Percentiles rank a stretch among this genome's conserved stretches.
phyloP scores from a whole-genome alignment of 2,113 vertebrate species.

The Hiodon alosoides region DNA sequence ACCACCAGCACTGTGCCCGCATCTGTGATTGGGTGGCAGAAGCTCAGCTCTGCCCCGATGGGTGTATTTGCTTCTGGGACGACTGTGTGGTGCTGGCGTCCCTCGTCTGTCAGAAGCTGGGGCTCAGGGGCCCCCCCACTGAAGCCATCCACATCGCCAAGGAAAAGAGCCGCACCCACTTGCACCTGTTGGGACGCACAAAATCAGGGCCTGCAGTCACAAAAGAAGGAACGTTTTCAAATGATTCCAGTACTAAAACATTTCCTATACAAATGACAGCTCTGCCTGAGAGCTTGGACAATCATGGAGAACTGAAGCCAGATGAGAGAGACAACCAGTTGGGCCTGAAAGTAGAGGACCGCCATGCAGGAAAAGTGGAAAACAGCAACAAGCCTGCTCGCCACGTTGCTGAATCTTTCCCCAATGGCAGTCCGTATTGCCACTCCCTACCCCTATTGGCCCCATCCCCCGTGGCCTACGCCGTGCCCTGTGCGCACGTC shows the following conservation, averaged over 20 bases:
- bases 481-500: constrained; percentile 61
- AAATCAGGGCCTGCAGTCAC: neutral
- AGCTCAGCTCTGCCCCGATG: constrained; percentile 55
- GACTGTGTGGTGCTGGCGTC: constrained; percentile 72
- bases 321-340: neutral
- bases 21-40: constrained; percentile 54
- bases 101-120: constrained; percentile 60
- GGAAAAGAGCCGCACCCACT: constrained; percentile 69
- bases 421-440: neutral
- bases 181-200: constrained; percentile 49
- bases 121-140: constrained; percentile 53
- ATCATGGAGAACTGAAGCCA: neutral
- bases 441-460: constrained; percentile 11
- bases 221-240: neutral
- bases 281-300: neutral
- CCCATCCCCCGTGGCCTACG: constrained; percentile 51
- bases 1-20: constrained; percentile 60
- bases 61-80: constrained; percentile 75
- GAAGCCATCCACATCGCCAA: constrained; percentile 63
- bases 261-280: neutral
- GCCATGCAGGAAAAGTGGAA: neutral
- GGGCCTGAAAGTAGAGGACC: neutral
- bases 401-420: neutral
- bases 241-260: neutral
- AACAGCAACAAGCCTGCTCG: neutral